phyloP scores from a whole-genome alignment of 1,140 invertebrate genomes.

The Macrotrachela quadricornifera region DNA sequence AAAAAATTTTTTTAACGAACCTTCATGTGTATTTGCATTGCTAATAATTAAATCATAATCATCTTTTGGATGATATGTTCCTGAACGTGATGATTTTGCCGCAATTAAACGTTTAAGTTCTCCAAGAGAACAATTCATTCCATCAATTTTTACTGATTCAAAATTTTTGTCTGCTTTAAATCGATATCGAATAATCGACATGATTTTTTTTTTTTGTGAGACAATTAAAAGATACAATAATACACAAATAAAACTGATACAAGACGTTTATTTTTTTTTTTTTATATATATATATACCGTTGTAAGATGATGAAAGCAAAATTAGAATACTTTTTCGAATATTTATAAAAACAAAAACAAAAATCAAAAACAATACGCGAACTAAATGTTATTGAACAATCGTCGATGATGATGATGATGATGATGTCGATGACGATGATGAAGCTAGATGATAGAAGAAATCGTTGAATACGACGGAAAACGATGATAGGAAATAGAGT shows the following conservation, averaged over 20 bases:
- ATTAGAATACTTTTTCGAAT: no score
- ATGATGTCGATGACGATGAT: no score
- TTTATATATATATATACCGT: no score
- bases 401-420: no score
- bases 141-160: conserved; percentile 87
- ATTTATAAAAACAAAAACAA: no score
- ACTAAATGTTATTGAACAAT: no score
- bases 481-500: no score
- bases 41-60: conserved; percentile 87
- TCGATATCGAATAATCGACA: conserved; percentile 82
- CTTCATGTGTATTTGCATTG: conserved; percentile 91
- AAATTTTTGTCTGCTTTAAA: conserved; percentile 83
- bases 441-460: no score
- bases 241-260: neutral
- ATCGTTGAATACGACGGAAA: no score
- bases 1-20: conserved; percentile 32
- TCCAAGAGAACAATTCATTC: conserved; percentile 71
- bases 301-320: no score
- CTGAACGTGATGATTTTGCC: conserved; percentile 82
- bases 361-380: no score
- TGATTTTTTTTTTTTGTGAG: conserved; percentile 10
- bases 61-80: conserved; percentile 62
- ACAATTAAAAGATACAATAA: neutral
- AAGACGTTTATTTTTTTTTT: neutral
- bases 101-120: conserved; percentile 47